Evolutionary conservation across 2,888 invertebrate species (phyloP), one percentile per base, ranked within the genome.

Genomic region (Sicus ferrugineus): DNA sequence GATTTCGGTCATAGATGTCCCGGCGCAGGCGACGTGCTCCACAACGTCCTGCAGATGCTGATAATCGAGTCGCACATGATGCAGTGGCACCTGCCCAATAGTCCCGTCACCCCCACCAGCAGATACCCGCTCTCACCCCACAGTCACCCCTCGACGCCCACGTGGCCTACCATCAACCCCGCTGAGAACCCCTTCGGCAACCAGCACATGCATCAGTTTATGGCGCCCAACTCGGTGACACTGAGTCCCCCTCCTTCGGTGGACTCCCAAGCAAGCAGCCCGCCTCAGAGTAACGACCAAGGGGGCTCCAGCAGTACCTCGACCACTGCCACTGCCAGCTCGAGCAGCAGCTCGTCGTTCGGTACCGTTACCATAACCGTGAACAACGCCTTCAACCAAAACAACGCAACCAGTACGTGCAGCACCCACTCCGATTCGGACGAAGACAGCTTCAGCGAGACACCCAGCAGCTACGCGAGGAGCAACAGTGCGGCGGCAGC

Each of bases 1-100:
- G 97, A 97, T 85, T 89, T 97, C 77, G 93, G 93, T 30, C 96
- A 96, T 81, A 89, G 97, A 69, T 95, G 95, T 77, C 96, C 97
- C 0, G 93, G 95, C 23, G 95, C 95, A 38, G 97, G 97, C 2
- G 97, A 97, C 83, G 93, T 97, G 23, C 87, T 97, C 73, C 96
- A 95, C 87, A 97, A 97, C 86, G 95, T 96, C 38, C 88, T 97
- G 58, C 93, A 94, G 83, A 92, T 96, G 88, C 86, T 96, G 72
- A 91, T 94, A 67, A 90, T 93, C 50, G 93, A 95, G 82, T 91
- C 93, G 73, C 91, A 91, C 78, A 89, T 92, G 81, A 86, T 94
- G 79, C 92, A 93, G 77, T 89, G 91, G 87, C 91, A 92, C 82
- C 88, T 93, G 75, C 94, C 93, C 46, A 93, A 91, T 74, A 91